Base-by-base conservation (phyloP, 2,888 invertebrate genomes). In the Spialia ferax region DNA sequence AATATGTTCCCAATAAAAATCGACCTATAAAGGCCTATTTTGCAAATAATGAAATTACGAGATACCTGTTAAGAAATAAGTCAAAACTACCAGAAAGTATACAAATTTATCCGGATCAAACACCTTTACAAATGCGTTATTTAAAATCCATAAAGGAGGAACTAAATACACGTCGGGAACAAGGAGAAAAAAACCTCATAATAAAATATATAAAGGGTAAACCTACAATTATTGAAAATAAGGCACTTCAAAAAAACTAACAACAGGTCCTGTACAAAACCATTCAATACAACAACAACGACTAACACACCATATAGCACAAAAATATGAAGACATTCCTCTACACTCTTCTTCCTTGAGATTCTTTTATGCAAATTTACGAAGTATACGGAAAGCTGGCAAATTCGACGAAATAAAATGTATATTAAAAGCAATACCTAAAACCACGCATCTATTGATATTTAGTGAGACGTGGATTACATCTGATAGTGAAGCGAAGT, bases 401-500 rank as follows among this genome's bases (percentile, higher is more conserved):
- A 73, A 72, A 50, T 60, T 71, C 10, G 70, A 72, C 22, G 72
- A 74, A 65, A 69, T 74, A 48, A 63, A 71, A 57, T 71, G 70
- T 42, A 70, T 72, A 68, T 1, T 74, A 42, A 62, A 59, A 60
- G 32, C 71, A 1, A 67, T 72, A 62, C 63, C 52, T 5, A 56
- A 38, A 13, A 38, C 38, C 38, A 69, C 68, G 2, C 72, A 72
- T 54, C 6, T 74, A 10, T 48, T 69, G n/a, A 69, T 71, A 61
- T 70, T 76, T 35, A 74, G 75, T 1, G 74, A 77, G 22, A 77
- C 74, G 0, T 74, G 75, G 73, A 70, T 75, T 18, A 69, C 54
- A 11, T 74, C 74, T 7, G 74, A 74, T 52, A 45, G 23, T 1
- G 72, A 75, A 3, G 69, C 71, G 0, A 70, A 70, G 38, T 48